phyloP scores from a whole-genome alignment of 2,888 invertebrate species.

The Dicyrtomina minuta region DNA sequence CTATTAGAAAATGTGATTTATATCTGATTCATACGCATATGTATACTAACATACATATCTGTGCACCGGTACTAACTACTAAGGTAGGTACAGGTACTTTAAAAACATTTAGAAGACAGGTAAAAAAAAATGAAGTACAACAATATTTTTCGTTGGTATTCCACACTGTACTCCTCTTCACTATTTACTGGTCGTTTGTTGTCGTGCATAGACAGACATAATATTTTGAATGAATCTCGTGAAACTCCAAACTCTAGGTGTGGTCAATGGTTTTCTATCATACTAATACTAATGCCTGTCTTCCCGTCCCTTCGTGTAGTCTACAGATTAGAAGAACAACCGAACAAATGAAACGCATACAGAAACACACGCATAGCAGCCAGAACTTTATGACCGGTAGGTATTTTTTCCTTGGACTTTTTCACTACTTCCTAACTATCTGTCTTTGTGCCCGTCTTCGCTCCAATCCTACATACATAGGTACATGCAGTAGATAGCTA shows the following conservation, averaged over 20 bases:
- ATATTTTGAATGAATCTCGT: constrained; percentile 12
- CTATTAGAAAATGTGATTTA: constrained; percentile 6
- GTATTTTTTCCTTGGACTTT: constrained; percentile 5
- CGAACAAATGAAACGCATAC: not conserved
- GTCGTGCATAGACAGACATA: not conserved
- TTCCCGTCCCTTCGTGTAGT: constrained; percentile 10
- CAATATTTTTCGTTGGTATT: not conserved
- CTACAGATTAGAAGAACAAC: not conserved
- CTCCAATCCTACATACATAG: not conserved
- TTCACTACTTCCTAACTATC: constrained; percentile 1
- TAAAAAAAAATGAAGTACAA: too few species aligned
- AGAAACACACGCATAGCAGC: not conserved
- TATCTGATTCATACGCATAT: not conserved
- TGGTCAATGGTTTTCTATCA: constrained; percentile 28
- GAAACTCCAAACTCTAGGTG: constrained; percentile 23
- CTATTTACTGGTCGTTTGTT: not conserved
- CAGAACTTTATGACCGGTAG: constrained; percentile 28
- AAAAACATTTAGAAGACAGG: not conserved
- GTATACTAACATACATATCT: not conserved
- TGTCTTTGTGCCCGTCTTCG: not conserved
- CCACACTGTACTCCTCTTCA: not conserved
- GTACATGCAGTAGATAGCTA: not conserved
- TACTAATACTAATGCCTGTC: constrained; percentile 13
- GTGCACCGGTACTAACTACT: too few species aligned
- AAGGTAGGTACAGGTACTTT: too few species aligned